Conservation (phyloP, 2,797 vertebrate species). For the Neosalanx taihuensis region DNA sequence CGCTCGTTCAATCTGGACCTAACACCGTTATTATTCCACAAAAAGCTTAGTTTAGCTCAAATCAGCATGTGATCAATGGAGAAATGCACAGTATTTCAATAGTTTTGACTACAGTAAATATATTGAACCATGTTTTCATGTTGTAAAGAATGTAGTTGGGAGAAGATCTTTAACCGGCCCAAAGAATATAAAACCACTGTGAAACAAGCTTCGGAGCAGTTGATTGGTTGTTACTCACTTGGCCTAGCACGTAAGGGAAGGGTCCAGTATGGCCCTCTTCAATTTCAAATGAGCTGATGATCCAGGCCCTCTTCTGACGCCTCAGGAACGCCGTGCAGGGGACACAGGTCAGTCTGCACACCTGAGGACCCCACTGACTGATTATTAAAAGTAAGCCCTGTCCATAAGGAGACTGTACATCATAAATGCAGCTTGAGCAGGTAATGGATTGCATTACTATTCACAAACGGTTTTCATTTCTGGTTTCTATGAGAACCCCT, state of each 20-base stretch:
- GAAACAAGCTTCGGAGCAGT: no score
- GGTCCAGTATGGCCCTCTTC: slow-evolving; percentile 65
- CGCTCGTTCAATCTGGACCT: slow-evolving; percentile 45
- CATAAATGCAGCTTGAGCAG: not conserved
- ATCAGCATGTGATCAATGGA: not conserved
- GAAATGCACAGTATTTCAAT: not conserved
- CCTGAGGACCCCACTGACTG: slow-evolving; percentile 35
- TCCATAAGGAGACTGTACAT: not conserved
- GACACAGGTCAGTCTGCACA: slow-evolving; percentile 27
- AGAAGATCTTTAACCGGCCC: no score
- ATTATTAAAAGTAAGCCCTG: not conserved
- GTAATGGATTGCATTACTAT: not conserved
- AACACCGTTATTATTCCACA: not conserved
- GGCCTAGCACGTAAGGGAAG: slow-evolving; percentile 64
- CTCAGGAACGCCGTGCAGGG: slow-evolving; percentile 33
- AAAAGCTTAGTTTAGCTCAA: not conserved
- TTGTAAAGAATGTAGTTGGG: no score
- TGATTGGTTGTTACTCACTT: slow-evolving; percentile 44
- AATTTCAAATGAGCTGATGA: slow-evolving; percentile 61
- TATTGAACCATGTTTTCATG: no score
- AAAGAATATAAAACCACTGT: no score
- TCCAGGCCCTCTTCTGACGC: slow-evolving; percentile 63
- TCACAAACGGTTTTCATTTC: no score
- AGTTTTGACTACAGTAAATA: no score
- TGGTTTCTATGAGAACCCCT: not conserved